These are phyloP conservation scores for Hyles euphorbiae DNA, from an alignment of 1,140 invertebrate genomes.

Conservation along the genomic window DNA sequence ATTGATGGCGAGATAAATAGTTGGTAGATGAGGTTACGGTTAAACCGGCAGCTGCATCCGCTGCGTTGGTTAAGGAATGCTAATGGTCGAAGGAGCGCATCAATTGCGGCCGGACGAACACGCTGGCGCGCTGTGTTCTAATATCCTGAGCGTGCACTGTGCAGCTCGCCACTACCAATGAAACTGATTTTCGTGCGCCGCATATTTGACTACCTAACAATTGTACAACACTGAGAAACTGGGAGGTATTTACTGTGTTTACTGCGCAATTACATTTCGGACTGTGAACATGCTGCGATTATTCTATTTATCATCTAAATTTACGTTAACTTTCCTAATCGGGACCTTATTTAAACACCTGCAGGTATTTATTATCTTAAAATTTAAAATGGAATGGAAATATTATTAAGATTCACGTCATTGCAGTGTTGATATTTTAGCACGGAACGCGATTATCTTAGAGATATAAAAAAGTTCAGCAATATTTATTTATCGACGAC, in stretches of 20 bases:
- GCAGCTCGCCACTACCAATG: conserved; percentile 9
- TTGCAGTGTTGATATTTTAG: no score
- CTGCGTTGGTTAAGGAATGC: conserved; percentile 29
- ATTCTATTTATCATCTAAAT: no score
- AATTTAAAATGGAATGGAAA: no score
- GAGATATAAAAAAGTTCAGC: conserved; percentile 33
- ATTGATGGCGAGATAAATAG: conserved; percentile 37
- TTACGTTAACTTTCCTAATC: no score
- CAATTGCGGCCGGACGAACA: conserved; percentile 24
- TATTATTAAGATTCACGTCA: no score
- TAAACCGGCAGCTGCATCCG: conserved; percentile 16
- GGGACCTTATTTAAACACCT: no score
- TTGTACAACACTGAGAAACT: conserved; percentile 25
- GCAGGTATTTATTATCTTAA: no score
- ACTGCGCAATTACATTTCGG: no score
- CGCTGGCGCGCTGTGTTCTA: conserved; percentile 15
- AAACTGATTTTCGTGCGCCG: conserved; percentile 16
- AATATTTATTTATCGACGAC: conserved; percentile 28
- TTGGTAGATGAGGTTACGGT: conserved; percentile 39
- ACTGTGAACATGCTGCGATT: no score
- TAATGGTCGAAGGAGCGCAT: conserved; percentile 32
- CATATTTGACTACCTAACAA: conserved; percentile 18
- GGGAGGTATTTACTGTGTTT: no score
- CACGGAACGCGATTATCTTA: no score
- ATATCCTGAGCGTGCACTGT: conserved; percentile 10